These are phyloP conservation scores for Drosophila mercatorum DNA, from an alignment of 2,888 invertebrate species.

Conservation along the genomic window DNA sequence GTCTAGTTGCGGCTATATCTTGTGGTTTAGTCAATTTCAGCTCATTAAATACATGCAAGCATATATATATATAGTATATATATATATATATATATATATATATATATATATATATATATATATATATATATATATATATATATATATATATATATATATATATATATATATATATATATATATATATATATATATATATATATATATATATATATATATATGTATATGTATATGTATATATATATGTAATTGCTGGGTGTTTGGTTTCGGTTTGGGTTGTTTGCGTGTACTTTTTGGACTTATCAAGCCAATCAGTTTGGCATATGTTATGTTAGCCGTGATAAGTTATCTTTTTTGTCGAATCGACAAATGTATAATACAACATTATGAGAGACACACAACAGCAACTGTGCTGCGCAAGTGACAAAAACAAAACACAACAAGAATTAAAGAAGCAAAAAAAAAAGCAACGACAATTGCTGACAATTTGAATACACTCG, in stretches of 20 bases:
- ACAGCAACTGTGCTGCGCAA: conserved; percentile 36
- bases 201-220: too few relatives aligned
- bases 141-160: neutral
- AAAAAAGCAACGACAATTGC: neutral
- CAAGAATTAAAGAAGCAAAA: neutral
- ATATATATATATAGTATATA: too few relatives aligned
- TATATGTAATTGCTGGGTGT: conserved; percentile 23
- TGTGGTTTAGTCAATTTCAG: conserved; percentile 50
- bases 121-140: too few relatives aligned
- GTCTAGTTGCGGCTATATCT: conserved; percentile 39
- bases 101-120: neutral
- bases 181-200: neutral
- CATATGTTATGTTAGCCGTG: conserved; percentile 62
- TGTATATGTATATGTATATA: too few relatives aligned
- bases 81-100: too few relatives aligned
- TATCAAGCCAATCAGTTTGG: conserved; percentile 75
- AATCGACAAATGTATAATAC: conserved; percentile 65
- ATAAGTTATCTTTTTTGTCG: conserved; percentile 66
- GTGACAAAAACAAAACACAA: conserved; percentile 3
- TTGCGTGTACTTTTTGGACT: conserved; percentile 34
- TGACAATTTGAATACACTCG: neutral
- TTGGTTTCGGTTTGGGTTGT: conserved; percentile 37
- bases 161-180: too few relatives aligned
- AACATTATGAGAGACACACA: conserved; percentile 53
- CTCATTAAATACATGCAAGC: neutral